Conservation (phyloP, 2,888 invertebrate genomes). For the Ramazzottius varieornatus region DNA sequence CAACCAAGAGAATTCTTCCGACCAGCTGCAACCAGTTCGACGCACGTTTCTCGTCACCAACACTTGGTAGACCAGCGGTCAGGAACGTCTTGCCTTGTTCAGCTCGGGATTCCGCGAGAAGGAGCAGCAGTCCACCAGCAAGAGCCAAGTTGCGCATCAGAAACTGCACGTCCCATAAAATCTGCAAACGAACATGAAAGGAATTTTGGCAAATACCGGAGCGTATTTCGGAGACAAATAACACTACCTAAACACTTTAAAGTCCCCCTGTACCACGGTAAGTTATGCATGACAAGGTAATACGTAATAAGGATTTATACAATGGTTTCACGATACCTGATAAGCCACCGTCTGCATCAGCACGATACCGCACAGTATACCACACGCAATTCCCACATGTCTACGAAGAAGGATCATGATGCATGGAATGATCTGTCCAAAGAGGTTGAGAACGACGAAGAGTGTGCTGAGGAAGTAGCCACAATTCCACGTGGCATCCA, state of each 20-base stretch:
- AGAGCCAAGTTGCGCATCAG: conserved; percentile 66
- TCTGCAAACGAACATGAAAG: conserved; percentile 43
- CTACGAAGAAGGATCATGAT: conserved; percentile 76
- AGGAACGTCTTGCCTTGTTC: conserved; percentile 53
- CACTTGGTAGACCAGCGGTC: conserved; percentile 52
- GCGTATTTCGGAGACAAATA: too few species aligned
- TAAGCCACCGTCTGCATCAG: conserved; percentile 80
- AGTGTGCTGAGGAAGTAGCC: conserved; percentile 71
- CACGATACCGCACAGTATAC: conserved; percentile 75
- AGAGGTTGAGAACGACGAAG: conserved; percentile 77
- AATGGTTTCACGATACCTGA: too few species aligned
- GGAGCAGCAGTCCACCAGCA: conserved; percentile 78
- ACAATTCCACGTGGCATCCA: conserved; percentile 90
- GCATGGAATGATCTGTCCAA: conserved; percentile 86
- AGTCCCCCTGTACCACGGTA: conserved; percentile 12
- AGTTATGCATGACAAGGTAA: not conserved
- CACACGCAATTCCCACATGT: conserved; percentile 70
- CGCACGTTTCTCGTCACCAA: conserved; percentile 58
- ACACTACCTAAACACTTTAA: too few species aligned
- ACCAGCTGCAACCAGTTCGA: conserved; percentile 86
- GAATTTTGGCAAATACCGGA: too few species aligned
- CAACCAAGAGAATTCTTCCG: conserved; percentile 74
- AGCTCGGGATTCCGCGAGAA: conserved; percentile 77
- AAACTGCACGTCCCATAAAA: conserved; percentile 93
- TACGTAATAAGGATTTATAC: not conserved